phyloP scores from a whole-genome alignment of 2,888 invertebrate genomes.

The Ectemnius continuus region DNA sequence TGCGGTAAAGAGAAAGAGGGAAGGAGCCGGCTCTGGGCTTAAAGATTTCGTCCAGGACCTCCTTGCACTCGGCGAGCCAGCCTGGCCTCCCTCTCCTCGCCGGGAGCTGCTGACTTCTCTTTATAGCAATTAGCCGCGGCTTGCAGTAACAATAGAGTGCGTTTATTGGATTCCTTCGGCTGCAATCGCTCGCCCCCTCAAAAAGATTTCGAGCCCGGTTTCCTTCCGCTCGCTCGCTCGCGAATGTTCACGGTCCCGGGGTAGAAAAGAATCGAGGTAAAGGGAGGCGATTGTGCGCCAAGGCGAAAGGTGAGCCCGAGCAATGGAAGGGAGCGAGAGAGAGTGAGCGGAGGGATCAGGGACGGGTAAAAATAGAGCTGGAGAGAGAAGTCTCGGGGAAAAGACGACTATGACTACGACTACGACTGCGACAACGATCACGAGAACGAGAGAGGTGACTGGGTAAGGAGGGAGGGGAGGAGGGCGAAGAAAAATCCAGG shows the following conservation, averaged over 20 bases:
- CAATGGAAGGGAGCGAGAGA: background rate
- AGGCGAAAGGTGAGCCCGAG: conserved; percentile 3
- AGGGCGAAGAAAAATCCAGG: background rate
- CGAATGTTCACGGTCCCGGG: conserved; percentile 18
- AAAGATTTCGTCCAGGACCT: conserved; percentile 1
- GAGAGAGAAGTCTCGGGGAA: background rate
- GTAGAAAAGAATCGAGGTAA: conserved; percentile 26
- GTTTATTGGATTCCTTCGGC: conserved; percentile 56
- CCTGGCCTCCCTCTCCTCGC: background rate
- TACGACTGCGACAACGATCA: conserved; percentile 6
- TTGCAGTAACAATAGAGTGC: conserved; percentile 51
- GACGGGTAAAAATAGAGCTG: conserved; percentile 6
- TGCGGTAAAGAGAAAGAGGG: background rate
- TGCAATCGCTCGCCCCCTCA: conserved; percentile 44
- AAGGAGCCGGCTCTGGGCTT: background rate
- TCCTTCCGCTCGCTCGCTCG: conserved; percentile 16
- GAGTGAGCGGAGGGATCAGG: conserved; percentile 11
- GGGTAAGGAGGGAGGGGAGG: background rate
- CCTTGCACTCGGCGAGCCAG: too few species aligned
- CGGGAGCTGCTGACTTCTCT: conserved; percentile 11
- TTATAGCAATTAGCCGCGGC: conserved; percentile 51
- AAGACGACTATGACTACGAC: conserved; percentile 7
- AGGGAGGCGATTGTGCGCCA: background rate
- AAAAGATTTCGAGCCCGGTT: conserved; percentile 49
- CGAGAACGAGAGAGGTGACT: background rate